These are phyloP conservation scores for Scaptomyza caliginosa DNA, from an alignment of 2,888 invertebrate genomes.

Conservation along the genomic window DNA sequence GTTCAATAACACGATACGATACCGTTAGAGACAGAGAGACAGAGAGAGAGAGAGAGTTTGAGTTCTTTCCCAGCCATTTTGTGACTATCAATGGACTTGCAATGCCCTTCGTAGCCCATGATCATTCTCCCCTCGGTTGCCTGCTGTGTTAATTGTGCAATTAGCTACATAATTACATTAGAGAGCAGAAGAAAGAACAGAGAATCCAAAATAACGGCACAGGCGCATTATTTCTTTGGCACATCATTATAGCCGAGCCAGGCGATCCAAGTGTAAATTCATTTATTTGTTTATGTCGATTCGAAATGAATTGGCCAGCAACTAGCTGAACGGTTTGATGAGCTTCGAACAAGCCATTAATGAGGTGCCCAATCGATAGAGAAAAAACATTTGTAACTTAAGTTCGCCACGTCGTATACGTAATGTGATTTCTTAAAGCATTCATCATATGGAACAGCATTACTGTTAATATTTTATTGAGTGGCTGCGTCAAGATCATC, in stretches of 20 bases:
- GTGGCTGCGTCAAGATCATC: slow-evolving; percentile 1
- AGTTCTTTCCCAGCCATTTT: neutral
- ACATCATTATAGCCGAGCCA: slow-evolving; percentile 31
- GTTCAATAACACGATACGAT: slow-evolving; percentile 7
- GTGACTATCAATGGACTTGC: slow-evolving; percentile 8
- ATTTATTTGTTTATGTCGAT: slow-evolving; percentile 34
- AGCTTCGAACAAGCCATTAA: slow-evolving; percentile 7
- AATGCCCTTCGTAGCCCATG: slow-evolving; percentile 38
- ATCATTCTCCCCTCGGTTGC: neutral
- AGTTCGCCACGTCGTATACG: neutral
- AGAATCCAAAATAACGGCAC: neutral
- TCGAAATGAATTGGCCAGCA: slow-evolving; percentile 3
- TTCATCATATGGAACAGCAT: too few species aligned
- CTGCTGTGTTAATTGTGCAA: slow-evolving; percentile 56
- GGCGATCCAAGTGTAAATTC: neutral
- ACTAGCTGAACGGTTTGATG: neutral
- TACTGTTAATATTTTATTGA: slow-evolving; percentile 2
- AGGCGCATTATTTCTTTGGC: slow-evolving; percentile 35
- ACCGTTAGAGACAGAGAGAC: neutral
- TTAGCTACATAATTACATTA: slow-evolving; percentile 67
- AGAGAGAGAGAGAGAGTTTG: neutral
- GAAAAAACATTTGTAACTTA: too few species aligned
- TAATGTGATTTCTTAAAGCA: neutral
- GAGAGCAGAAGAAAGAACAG: slow-evolving; percentile 8
- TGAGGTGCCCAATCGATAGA: neutral